These are phyloP conservation scores for Pherbina coryleti DNA, from an alignment of 2,888 invertebrate genomes.

Conservation along the genomic window DNA sequence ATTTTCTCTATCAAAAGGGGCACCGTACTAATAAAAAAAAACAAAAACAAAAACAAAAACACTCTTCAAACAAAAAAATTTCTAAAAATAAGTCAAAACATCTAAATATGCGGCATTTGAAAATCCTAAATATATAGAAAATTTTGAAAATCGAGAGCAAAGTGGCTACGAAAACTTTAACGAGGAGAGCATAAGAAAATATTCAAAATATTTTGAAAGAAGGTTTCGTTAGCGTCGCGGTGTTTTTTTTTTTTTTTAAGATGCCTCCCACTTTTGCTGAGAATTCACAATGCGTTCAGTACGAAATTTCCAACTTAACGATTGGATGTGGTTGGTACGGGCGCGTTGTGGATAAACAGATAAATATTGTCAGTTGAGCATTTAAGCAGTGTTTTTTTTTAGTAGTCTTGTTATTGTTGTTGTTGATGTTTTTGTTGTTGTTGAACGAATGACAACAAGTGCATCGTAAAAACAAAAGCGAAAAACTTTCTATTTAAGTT, in stretches of 20 bases:
- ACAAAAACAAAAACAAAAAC: too few relatives aligned
- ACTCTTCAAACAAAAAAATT: background rate
- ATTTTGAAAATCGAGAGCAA: background rate
- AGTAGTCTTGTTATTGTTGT: too few relatives aligned
- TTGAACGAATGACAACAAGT: background rate
- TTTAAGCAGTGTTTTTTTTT: too few relatives aligned
- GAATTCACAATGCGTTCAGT: background rate
- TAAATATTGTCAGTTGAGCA: too few relatives aligned
- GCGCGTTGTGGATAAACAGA: too few relatives aligned
- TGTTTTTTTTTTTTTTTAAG: background rate
- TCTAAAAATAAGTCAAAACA: slow-evolving; percentile 34
- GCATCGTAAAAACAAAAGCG: too few relatives aligned
- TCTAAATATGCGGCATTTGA: slow-evolving; percentile 1
- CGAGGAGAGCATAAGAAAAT: background rate
- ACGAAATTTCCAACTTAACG: background rate
- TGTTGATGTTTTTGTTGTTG: background rate
- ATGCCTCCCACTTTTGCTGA: background rate
- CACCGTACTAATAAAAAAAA: background rate
- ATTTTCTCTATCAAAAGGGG: slow-evolving; percentile 8
- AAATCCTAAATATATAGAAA: background rate
- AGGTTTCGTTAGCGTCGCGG: too few relatives aligned
- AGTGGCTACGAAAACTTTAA: too few relatives aligned
- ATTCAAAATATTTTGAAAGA: background rate
- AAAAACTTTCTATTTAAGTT: too few relatives aligned
- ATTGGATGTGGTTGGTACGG: too few relatives aligned